Evolutionary conservation across 2,888 invertebrate genomes (phyloP).

Genomic region (Diplazon laetatorius): DNA sequence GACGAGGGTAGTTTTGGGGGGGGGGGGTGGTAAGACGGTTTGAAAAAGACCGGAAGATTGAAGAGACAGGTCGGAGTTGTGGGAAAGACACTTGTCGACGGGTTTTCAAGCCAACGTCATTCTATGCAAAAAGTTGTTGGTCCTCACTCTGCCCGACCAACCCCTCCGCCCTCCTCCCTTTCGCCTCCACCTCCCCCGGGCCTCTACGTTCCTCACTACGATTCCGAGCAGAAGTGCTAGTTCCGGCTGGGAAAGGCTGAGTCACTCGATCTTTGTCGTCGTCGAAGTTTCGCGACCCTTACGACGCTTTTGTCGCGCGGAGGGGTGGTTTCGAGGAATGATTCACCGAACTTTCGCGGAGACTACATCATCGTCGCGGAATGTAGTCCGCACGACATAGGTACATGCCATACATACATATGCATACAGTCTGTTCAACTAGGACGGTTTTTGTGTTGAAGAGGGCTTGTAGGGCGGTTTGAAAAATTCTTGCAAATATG

Average conservation of each 20-base stretch:
- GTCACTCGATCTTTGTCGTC: slow-evolving; percentile 8
- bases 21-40: slow-evolving; percentile 7
- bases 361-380: slow-evolving; percentile 18
- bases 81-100: slow-evolving; percentile 7
- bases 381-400: slow-evolving; percentile 2
- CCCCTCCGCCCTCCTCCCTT: too few species aligned
- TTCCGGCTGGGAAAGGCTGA: neutral
- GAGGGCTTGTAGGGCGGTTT: too few species aligned
- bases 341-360: slow-evolving; percentile 14
- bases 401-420: too few species aligned
- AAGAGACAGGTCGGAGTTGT: slow-evolving; percentile 7
- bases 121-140: slow-evolving; percentile 30
- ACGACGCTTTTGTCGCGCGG: neutral
- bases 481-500: too few species aligned
- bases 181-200: too few species aligned
- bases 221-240: slow-evolving; percentile 1
- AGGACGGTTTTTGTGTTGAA: too few species aligned
- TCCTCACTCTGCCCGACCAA: too few species aligned
- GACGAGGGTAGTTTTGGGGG: slow-evolving; percentile 2
- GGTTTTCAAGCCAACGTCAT: slow-evolving; percentile 34
- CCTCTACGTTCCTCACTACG: too few species aligned
- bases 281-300: neutral
- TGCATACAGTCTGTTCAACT: too few species aligned
- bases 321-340: slow-evolving; percentile 1
- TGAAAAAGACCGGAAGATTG: slow-evolving; percentile 55